phyloP scores from a whole-genome alignment of 2,113 vertebrate genomes.

The Canis aureus region DNA sequence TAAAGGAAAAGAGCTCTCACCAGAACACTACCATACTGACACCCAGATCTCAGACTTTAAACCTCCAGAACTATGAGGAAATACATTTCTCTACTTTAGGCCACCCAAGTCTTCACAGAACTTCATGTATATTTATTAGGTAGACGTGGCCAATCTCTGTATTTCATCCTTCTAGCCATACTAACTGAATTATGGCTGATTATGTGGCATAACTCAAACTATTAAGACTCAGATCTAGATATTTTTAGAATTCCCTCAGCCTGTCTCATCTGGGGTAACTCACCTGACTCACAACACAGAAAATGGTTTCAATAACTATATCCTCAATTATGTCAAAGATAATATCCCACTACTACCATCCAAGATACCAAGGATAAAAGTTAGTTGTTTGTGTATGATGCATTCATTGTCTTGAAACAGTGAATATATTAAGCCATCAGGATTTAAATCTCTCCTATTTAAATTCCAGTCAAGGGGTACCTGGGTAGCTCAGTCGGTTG shows the following conservation, averaged over 20 bases:
- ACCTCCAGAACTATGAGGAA: background rate
- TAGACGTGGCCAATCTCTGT: background rate
- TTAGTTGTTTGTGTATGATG: background rate
- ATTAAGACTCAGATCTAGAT: background rate
- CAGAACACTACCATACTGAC: background rate
- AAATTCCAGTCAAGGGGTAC: background rate
- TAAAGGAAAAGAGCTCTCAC: background rate
- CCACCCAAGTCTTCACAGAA: background rate
- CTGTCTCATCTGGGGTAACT: background rate
- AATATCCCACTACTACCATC: background rate
- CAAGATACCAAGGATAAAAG: background rate
- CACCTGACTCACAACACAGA: conserved; percentile 10
- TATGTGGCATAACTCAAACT: background rate
- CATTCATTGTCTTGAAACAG: background rate
- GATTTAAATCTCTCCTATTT: background rate
- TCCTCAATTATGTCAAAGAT: background rate
- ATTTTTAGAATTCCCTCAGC: background rate
- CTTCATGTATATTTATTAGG: background rate
- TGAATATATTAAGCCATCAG: background rate
- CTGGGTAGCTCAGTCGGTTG: too few species aligned
- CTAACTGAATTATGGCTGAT: background rate
- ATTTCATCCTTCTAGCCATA: background rate
- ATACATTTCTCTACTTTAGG: background rate
- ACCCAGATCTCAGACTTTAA: background rate
- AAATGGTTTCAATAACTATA: background rate